Percentiles rank a stretch among this genome's conserved stretches.
phyloP scores from a whole-genome alignment of 2,888 invertebrate genomes.

The Bembecia ichneumoniformis region DNA sequence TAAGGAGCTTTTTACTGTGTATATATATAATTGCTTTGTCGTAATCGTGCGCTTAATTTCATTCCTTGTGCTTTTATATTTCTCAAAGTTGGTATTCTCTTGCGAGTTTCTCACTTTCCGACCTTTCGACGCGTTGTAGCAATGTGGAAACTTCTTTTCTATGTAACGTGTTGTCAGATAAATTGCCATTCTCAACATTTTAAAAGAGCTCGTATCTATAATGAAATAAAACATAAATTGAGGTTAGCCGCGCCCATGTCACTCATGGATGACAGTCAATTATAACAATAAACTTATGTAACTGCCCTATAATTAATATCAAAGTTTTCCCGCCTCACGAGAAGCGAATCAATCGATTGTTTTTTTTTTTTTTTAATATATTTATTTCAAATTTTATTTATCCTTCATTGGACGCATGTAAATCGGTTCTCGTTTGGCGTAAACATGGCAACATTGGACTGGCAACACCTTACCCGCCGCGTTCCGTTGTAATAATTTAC shows the following conservation, averaged over 20 bases:
- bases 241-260: conserved; percentile 47
- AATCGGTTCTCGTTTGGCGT: conserved; percentile 12
- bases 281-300: conserved; percentile 23
- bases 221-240: neutral
- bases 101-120: conserved; percentile 12
- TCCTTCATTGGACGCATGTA: no score
- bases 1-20: neutral
- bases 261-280: conserved; percentile 60
- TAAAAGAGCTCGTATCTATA: neutral
- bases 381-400: no score
- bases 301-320: conserved; percentile 24
- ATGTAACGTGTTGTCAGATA: conserved; percentile 55
- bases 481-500: conserved; percentile 47
- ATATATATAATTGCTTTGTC: conserved; percentile 9
- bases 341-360: no score
- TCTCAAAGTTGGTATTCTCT: conserved; percentile 60
- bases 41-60: conserved; percentile 25
- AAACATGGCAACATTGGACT: conserved; percentile 14
- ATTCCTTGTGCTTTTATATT: conserved; percentile 26
- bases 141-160: conserved; percentile 60
- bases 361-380: neutral
- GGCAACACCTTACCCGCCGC: conserved; percentile 38
- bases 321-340: no score
- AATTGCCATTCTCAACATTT: neutral
- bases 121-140: conserved; percentile 42